Evolutionary conservation across 2,113 vertebrate genomes (phyloP).

Genomic region (Oenanthe melanoleuca): DNA sequence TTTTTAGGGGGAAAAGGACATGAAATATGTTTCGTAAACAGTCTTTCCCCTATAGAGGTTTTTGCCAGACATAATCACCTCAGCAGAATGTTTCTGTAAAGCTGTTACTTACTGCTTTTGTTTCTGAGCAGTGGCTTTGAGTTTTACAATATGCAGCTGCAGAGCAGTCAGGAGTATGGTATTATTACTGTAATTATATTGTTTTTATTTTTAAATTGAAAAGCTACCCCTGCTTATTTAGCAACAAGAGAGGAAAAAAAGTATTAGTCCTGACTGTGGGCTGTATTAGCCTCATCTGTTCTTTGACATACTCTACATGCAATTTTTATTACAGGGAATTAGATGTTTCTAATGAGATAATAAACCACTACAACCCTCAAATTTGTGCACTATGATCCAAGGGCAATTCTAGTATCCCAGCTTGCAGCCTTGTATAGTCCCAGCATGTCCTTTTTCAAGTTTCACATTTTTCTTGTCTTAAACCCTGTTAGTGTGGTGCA

Average conservation of each 20-base stretch:
- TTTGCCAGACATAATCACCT: not conserved
- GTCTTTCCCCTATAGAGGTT: not conserved
- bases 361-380: slow-evolving; percentile 50
- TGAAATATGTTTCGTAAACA: not conserved
- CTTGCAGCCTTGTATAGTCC: not conserved
- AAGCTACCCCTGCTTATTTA: slow-evolving; percentile 18
- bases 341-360: slow-evolving; percentile 53
- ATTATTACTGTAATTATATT: not conserved
- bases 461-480: not conserved
- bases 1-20: not conserved
- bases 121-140: slow-evolving; percentile 18
- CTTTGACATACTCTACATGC: not conserved
- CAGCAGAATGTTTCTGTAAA: not conserved
- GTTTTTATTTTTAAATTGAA: slow-evolving; percentile 42
- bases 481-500: fast-evolving
- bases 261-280: not conserved
- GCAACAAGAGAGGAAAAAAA: not conserved
- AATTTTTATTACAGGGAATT: slow-evolving; percentile 10
- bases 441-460: not conserved
- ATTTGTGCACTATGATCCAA: slow-evolving; percentile 24
- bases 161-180: slow-evolving; percentile 35
- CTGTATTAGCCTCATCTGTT: not conserved
- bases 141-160: slow-evolving; percentile 28
- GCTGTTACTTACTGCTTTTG: slow-evolving; percentile 32
- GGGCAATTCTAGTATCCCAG: not conserved